A percentile compares a stretch with the other conserved stretches of the same genome.
These are phyloP conservation scores for Trachurus trachurus DNA, from an alignment of 2,797 vertebrate genomes.

Conservation along the genomic window DNA sequence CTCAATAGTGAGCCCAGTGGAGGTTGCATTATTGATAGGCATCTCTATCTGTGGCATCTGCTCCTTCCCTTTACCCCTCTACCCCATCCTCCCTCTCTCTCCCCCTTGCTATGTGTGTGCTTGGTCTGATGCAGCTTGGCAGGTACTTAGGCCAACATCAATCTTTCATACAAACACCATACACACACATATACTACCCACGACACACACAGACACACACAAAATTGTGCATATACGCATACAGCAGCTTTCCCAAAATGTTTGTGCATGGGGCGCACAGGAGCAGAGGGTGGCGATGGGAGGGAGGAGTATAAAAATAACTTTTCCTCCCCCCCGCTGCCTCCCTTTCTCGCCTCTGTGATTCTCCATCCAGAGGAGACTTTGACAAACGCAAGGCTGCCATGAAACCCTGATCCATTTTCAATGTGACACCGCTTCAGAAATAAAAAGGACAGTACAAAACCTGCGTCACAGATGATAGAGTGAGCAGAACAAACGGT, in stretches of 20 bases:
- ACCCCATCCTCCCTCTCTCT: constrained; percentile 5
- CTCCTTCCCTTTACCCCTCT: constrained; percentile 54
- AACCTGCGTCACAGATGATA: constrained; percentile 25
- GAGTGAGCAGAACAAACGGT: constrained; percentile 8
- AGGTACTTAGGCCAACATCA: constrained; percentile 88
- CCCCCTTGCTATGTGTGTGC: constrained; percentile 63
- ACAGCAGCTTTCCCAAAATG: constrained; percentile 65
- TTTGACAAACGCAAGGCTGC: constrained; percentile 55
- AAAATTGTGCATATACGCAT: constrained; percentile 46
- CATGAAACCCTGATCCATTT: constrained; percentile 52
- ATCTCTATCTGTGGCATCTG: constrained; percentile 85
- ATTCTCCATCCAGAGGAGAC: constrained; percentile 49
- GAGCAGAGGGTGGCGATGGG: constrained; percentile 43
- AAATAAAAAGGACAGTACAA: constrained; percentile 29
- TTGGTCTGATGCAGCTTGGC: constrained; percentile 85
- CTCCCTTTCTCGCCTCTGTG: constrained; percentile 39
- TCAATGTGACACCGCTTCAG: constrained; percentile 38
- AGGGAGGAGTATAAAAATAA: constrained; percentile 73
- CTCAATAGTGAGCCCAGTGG: constrained; percentile 63
- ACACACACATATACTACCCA: constrained; percentile 27
- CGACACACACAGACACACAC: constrained; percentile 40
- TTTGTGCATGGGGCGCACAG: constrained; percentile 60
- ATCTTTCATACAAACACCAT: constrained; percentile 83
- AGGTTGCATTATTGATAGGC: constrained; percentile 88
- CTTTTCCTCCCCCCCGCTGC: constrained; percentile 47